These are phyloP conservation scores for Calameuta idolon DNA, from an alignment of 2,888 invertebrate species.

Conservation along the genomic window DNA sequence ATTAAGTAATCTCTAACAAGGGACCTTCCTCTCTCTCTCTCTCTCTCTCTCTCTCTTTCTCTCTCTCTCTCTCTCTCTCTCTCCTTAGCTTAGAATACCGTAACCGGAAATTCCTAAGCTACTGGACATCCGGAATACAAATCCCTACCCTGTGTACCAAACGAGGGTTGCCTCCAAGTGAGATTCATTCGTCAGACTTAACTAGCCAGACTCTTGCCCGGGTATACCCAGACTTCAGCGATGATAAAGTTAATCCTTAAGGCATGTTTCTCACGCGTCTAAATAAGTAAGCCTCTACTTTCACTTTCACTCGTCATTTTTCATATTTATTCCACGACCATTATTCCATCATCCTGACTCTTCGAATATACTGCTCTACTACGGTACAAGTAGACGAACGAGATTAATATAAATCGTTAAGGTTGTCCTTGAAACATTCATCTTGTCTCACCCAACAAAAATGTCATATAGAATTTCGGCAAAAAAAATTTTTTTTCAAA, in stretches of 20 bases:
- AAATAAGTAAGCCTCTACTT: background rate
- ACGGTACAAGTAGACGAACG: background rate
- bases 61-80: no score
- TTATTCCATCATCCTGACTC: background rate
- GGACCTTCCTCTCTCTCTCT: no score
- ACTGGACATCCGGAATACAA: background rate
- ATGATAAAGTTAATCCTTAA: conserved; percentile 5
- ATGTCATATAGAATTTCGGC: background rate
- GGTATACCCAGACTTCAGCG: background rate
- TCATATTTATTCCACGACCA: background rate
- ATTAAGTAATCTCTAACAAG: background rate
- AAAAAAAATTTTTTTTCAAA: background rate
- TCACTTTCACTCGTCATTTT: background rate
- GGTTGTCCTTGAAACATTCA: background rate
- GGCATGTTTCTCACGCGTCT: background rate
- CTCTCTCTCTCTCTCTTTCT: no score
- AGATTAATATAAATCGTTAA: background rate
- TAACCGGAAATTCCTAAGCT: no score
- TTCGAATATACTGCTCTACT: background rate
- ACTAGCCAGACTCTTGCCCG: background rate
- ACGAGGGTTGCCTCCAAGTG: background rate
- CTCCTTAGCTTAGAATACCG: background rate
- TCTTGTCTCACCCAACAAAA: background rate
- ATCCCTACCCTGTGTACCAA: background rate
- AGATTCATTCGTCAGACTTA: conserved; percentile 7